Base-by-base conservation (phyloP, 2,888 invertebrate species). In the Andrena haemorrhoa region DNA sequence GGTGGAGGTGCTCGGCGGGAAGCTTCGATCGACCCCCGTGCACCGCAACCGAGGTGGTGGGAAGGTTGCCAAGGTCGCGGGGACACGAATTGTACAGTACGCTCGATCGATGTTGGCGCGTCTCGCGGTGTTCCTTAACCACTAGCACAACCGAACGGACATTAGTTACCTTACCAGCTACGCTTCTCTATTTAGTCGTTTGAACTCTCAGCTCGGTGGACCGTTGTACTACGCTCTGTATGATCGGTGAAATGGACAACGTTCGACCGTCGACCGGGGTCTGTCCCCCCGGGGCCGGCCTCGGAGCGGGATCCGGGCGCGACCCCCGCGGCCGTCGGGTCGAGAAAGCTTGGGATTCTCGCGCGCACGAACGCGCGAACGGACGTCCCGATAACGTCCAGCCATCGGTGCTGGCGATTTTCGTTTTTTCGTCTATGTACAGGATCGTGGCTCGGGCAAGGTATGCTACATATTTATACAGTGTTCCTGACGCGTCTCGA, bases 171-270 rank as follows among this genome's bases (percentile, higher is more conserved):
- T 85, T 83, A 86, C 65, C 68, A 74, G 47, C 58, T 74, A 79
- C 60, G 51, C 66, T 23, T 71, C 29, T 12, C 66, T 61, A 65
- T 26, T 68, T 58, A 6, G 23, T 56, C 23, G 20, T 56, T 56
- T 23, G 56, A 56, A 41, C 60, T 70, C 60, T 70, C 29, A 63
- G 23, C 70, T 53, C 51, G 69, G 61, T 41, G 41, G 69, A 71
- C 66, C 70, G 74, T 85, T 85, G 84, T 83, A 83, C 83, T 80
- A 77, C 83, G 63, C 79, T 80, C 80, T 77, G 84, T 77, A 85
- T 80, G 83, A 85, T 85, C 75, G 84, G 74, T 80, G 75, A 75
- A 72, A 58, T 69, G 58, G 75, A 41, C 41, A 41, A 41, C 41
- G 41, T 41, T 41, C 41, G 41, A 41, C 41, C 41, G 41, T 41